Percentiles rank a stretch among this genome's conserved stretches.
phyloP scores from a whole-genome alignment of 2,888 invertebrate species.

The Microplitis manilae region DNA sequence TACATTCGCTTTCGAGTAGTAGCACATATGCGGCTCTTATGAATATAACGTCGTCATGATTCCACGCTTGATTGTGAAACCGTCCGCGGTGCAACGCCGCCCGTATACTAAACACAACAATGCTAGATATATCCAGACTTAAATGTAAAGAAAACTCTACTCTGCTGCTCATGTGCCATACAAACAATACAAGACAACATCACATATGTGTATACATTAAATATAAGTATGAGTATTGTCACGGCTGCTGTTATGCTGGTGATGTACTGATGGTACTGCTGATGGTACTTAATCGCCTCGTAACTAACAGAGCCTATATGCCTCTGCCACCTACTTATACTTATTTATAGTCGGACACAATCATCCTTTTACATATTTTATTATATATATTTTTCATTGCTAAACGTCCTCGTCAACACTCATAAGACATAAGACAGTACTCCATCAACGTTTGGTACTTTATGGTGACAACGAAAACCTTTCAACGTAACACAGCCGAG shows the following conservation, averaged over 20 bases:
- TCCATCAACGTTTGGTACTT: not conserved
- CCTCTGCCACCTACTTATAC: not conserved
- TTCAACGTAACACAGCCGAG: not conserved
- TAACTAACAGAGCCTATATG: not conserved
- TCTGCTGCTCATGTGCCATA: not conserved
- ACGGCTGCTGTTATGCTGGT: not conserved
- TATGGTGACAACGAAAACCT: not conserved
- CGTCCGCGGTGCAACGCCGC: conserved; percentile 54
- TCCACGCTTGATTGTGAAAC: conserved; percentile 62
- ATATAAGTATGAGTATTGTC: not conserved
- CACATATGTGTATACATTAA: not conserved
- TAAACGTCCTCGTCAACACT: not conserved
- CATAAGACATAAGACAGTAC: not conserved
- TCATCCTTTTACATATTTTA: not conserved
- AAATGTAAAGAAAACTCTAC: not conserved
- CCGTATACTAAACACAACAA: conserved; percentile 36
- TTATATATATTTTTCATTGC: not conserved
- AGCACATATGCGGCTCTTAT: conserved; percentile 46
- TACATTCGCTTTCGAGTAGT: conserved; percentile 47
- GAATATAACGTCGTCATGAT: conserved; percentile 61
- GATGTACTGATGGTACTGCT: not conserved
- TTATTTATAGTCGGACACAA: not conserved
- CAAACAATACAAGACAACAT: no score
- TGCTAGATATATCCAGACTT: conserved; percentile 19
- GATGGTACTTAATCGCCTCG: not conserved